Conservation (phyloP, 2,797 vertebrate genomes). For the Ataeniobius toweri region DNA sequence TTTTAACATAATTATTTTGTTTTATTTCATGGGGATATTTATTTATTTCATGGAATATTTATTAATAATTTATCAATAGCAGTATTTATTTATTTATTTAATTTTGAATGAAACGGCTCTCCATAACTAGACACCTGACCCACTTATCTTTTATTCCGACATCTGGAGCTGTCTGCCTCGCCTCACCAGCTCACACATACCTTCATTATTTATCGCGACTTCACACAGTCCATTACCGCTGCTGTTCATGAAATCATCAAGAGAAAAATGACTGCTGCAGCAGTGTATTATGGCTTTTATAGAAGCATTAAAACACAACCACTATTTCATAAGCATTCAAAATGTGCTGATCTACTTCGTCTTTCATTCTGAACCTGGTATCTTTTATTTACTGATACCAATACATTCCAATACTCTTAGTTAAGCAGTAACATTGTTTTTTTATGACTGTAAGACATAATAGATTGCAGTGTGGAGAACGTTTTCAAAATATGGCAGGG, state of each 20-base stretch:
- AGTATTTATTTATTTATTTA: too few species aligned
- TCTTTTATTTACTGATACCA: not conserved
- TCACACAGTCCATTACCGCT: slow-evolving; percentile 32
- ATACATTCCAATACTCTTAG: not conserved
- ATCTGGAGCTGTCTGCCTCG: slow-evolving; percentile 60
- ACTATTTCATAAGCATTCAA: not conserved
- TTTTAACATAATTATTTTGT: too few species aligned
- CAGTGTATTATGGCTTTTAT: not conserved
- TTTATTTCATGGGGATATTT: too few species aligned
- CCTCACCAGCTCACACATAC: slow-evolving; percentile 1
- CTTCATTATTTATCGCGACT: slow-evolving; percentile 48
- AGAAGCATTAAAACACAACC: not conserved
- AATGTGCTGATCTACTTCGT: not conserved
- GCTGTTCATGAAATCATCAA: slow-evolving; percentile 36
- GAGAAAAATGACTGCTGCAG: not conserved
- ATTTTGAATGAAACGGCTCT: too few species aligned
- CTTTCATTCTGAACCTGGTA: too few species aligned
- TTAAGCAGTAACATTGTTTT: not conserved
- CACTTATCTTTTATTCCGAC: slow-evolving; percentile 58
- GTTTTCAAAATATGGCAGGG: too few species aligned
- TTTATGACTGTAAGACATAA: not conserved
- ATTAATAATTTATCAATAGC: too few species aligned
- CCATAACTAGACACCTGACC: slow-evolving; percentile 55
- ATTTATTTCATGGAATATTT: too few species aligned
- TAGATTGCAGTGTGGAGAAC: not conserved